A percentile compares a stretch with the other conserved stretches of the same genome.
phyloP scores from a whole-genome alignment of 2,888 invertebrate genomes.

The Amorpha juglandis region DNA sequence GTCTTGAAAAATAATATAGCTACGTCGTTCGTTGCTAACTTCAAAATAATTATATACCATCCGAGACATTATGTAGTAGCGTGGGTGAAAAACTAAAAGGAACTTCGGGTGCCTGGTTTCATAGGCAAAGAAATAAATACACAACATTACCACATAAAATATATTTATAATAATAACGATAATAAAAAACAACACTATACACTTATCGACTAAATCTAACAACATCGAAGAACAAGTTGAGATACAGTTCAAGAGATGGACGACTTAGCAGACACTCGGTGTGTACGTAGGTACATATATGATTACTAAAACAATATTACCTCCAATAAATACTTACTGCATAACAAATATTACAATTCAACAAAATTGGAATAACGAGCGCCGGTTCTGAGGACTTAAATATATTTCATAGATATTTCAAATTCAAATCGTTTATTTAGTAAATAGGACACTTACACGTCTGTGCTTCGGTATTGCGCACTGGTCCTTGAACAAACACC shows the following conservation, averaged over 20 bases:
- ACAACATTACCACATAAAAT: conserved; percentile 43
- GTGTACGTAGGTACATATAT: background rate
- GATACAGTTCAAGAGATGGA: conserved; percentile 27
- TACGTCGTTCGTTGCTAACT: too few relatives aligned
- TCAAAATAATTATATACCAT: too few relatives aligned
- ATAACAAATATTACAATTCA: background rate
- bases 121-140: conserved; percentile 18
- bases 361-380: background rate
- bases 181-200: conserved; percentile 46
- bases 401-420: too few relatives aligned
- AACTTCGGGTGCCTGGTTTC: too few relatives aligned
- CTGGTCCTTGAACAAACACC: too few relatives aligned
- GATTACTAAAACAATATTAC: background rate
- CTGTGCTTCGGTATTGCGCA: too few relatives aligned
- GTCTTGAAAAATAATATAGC: too few relatives aligned
- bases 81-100: background rate
- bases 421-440: too few relatives aligned
- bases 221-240: conserved; percentile 35
- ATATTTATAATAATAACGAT: conserved; percentile 48
- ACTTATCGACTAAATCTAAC: conserved; percentile 38
- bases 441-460: too few relatives aligned
- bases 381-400: too few relatives aligned
- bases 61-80: background rate
- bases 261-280: background rate
- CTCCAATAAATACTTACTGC: background rate